These are phyloP conservation scores for Pedionomus torquatus DNA, from an alignment of 2,113 vertebrate species.

Conservation along the genomic window DNA sequence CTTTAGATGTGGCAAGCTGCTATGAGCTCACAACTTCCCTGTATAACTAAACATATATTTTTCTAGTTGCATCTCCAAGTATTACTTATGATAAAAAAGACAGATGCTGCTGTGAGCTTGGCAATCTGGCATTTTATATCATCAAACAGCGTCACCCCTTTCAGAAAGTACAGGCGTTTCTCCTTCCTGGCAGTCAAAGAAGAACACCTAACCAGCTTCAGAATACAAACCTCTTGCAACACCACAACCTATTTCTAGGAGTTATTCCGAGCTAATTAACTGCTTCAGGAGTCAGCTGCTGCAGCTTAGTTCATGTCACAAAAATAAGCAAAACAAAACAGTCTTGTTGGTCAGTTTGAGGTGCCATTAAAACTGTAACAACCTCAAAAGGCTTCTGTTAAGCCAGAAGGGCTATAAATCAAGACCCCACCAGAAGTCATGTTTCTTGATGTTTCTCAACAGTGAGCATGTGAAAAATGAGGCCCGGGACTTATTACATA, in stretches of 20 bases:
- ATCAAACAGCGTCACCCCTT: not conserved
- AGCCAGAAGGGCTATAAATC: not conserved
- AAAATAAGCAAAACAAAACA: not conserved
- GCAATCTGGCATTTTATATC: not conserved
- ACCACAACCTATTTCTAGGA: constrained; percentile 30
- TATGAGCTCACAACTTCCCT: not conserved
- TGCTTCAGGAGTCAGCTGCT: not conserved
- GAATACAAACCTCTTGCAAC: not conserved
- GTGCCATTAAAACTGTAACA: not conserved
- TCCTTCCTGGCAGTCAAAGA: not conserved
- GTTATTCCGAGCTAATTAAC: not conserved
- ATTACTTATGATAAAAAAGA: not conserved
- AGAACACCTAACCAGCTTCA: not conserved
- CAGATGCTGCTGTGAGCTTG: not conserved
- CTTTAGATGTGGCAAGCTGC: not conserved
- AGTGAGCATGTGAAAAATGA: not conserved
- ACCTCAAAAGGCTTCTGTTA: not conserved
- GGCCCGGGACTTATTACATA: not conserved
- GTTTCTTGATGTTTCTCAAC: not conserved
- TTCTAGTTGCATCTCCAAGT: not conserved
- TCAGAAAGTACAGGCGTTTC: not conserved
- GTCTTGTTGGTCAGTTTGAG: not conserved
- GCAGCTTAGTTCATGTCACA: not conserved
- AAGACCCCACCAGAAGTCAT: accelerated
- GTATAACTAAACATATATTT: not conserved